Percentiles rank a stretch among this genome's conserved stretches.
phyloP scores from a whole-genome alignment of 2,113 vertebrate species.

The Recurvirostra avosetta region DNA sequence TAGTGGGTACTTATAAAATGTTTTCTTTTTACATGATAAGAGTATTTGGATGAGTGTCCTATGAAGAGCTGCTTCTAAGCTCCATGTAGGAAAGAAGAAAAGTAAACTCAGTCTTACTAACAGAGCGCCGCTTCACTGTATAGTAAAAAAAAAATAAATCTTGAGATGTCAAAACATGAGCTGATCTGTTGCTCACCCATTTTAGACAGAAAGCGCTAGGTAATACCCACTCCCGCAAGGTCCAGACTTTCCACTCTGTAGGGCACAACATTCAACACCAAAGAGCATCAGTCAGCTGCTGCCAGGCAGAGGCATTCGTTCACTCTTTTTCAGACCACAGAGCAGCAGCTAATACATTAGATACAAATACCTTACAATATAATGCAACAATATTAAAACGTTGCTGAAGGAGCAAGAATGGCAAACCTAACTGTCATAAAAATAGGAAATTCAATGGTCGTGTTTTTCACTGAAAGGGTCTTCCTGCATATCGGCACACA shows the following conservation, averaged over 20 bases:
- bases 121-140: neutral
- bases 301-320: neutral
- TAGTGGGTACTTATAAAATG: neutral
- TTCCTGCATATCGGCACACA: accelerated
- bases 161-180: neutral
- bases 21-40: neutral
- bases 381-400: neutral
- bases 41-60: neutral
- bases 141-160: neutral
- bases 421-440: neutral
- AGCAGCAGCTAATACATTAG: neutral
- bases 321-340: neutral
- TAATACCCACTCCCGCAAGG: neutral
- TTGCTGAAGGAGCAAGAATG: neutral
- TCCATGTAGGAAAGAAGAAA: neutral
- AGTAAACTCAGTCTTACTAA: neutral
- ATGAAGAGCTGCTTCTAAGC: neutral
- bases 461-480: neutral
- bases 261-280: neutral
- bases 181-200: neutral
- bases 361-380: neutral
- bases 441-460: neutral
- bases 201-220: neutral
- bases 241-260: neutral
- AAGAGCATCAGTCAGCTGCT: neutral